Percentiles rank a stretch among this genome's conserved stretches.
Conservation (phyloP, 2,888 invertebrate genomes). For the Caenorhabditis virilis region DNA sequence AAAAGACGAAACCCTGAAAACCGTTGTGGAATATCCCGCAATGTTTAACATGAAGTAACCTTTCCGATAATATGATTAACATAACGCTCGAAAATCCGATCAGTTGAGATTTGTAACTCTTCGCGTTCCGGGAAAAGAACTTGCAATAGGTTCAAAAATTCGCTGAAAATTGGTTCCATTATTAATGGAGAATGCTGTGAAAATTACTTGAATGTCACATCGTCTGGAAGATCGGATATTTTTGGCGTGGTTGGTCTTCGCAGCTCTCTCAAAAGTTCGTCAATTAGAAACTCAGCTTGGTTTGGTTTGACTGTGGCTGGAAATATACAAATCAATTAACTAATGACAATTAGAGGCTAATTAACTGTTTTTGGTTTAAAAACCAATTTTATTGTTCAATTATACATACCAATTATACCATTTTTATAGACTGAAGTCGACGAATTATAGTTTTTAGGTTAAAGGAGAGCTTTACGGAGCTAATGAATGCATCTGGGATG, state of each 20-base stretch:
- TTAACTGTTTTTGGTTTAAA: not conserved
- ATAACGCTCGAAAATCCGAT: slow-evolving; percentile 41
- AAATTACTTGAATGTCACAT: slow-evolving; percentile 42
- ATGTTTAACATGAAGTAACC: slow-evolving; percentile 3
- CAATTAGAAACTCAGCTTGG: slow-evolving; percentile 39
- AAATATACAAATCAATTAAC: not conserved
- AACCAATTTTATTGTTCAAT: not conserved
- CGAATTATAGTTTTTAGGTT: not conserved
- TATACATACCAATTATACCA: too few relatives aligned
- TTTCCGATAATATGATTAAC: slow-evolving; percentile 44
- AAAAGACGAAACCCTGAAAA: slow-evolving; percentile 40
- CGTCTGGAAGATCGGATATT: slow-evolving; percentile 36
- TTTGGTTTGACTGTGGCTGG: slow-evolving; percentile 12
- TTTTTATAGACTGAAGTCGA: not conserved
- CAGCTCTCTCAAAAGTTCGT: slow-evolving; percentile 41
- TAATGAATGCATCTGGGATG: too few relatives aligned
- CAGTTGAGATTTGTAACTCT: slow-evolving; percentile 36
- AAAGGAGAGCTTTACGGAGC: too few relatives aligned
- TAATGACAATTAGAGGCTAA: not conserved
- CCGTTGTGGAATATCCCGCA: not conserved
- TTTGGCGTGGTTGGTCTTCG: slow-evolving; percentile 44
- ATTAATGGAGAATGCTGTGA: not conserved
- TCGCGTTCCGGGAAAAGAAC: slow-evolving; percentile 37
- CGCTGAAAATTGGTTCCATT: slow-evolving; percentile 10
- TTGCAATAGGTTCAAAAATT: slow-evolving; percentile 39